phyloP scores from a whole-genome alignment of 2,797 vertebrate species.

The Sebastiscus albofasciatus region DNA sequence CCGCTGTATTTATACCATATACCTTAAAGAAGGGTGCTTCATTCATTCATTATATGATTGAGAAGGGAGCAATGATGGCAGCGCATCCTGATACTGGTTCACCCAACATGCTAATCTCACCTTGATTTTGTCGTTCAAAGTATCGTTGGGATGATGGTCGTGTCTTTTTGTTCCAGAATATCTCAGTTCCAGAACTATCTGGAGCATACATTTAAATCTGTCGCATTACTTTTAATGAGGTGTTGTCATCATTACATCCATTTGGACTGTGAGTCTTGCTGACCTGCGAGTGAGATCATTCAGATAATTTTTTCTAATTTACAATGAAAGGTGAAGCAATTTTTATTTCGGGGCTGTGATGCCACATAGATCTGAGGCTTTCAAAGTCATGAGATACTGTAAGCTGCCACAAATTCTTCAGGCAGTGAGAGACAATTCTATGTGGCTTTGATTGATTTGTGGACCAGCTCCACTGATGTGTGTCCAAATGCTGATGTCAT shows the following conservation, averaged over 20 bases:
- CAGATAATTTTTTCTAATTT: conserved; percentile 29
- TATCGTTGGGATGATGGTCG: background rate
- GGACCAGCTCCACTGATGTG: conserved; percentile 66
- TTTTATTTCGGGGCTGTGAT: conserved; percentile 39
- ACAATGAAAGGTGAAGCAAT: conserved; percentile 20
- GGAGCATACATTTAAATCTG: conserved; percentile 15
- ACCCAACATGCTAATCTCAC: background rate
- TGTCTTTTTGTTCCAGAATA: conserved; percentile 13
- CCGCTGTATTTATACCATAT: too few relatives aligned
- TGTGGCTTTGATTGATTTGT: conserved; percentile 69
- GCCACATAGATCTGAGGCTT: conserved; percentile 54
- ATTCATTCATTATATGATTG: background rate
- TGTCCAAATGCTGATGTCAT: conserved; percentile 77
- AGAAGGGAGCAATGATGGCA: background rate
- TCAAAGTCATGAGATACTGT: conserved; percentile 64
- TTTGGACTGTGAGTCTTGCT: conserved; percentile 23
- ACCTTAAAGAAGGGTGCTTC: too few relatives aligned
- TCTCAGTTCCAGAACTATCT: conserved; percentile 21
- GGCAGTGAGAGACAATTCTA: conserved; percentile 48
- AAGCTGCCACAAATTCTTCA: conserved; percentile 59
- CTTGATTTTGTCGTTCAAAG: conserved; percentile 5
- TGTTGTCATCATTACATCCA: conserved; percentile 39
- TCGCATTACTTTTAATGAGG: conserved; percentile 37
- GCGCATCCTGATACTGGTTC: background rate
- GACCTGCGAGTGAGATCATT: conserved; percentile 37